A percentile compares a stretch with the other conserved stretches of the same genome.
Conservation (phyloP, 2,797 vertebrate species). For the Mormyrus hasselquistii region DNA sequence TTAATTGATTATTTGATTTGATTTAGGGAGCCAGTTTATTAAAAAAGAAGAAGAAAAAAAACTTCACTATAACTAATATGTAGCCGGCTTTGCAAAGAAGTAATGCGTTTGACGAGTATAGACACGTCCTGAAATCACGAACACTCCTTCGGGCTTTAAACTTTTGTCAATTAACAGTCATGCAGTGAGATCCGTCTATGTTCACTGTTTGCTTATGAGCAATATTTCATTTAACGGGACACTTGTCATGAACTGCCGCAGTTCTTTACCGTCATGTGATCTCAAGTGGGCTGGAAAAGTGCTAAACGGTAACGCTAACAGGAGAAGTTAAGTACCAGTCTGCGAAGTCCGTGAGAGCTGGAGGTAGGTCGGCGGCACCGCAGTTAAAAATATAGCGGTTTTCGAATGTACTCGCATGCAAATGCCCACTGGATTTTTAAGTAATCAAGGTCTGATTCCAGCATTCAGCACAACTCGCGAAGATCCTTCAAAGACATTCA, state of each 20-base stretch:
- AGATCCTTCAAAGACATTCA: background rate
- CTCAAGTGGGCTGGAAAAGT: slow-evolving; percentile 66
- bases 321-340: slow-evolving; percentile 51
- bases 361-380: slow-evolving; percentile 36
- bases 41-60: background rate
- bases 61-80: background rate
- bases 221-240: slow-evolving; percentile 50
- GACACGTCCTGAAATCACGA: background rate
- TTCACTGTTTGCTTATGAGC: slow-evolving; percentile 40
- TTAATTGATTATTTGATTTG: too few species aligned
- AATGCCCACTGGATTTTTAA: background rate
- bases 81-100: background rate
- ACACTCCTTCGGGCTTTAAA: background rate
- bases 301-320: slow-evolving; percentile 55
- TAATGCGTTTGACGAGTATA: background rate
- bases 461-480: background rate
- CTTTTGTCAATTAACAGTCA: background rate
- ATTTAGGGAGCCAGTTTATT: background rate
- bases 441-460: background rate
- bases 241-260: slow-evolving; percentile 47
- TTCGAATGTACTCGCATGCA: background rate
- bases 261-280: slow-evolving; percentile 53
- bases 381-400: slow-evolving; percentile 12
- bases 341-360: slow-evolving; percentile 45
- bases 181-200: slow-evolving; percentile 36